Base-by-base conservation (phyloP, 1,140 invertebrate species). In the Tenebrio molitor region DNA sequence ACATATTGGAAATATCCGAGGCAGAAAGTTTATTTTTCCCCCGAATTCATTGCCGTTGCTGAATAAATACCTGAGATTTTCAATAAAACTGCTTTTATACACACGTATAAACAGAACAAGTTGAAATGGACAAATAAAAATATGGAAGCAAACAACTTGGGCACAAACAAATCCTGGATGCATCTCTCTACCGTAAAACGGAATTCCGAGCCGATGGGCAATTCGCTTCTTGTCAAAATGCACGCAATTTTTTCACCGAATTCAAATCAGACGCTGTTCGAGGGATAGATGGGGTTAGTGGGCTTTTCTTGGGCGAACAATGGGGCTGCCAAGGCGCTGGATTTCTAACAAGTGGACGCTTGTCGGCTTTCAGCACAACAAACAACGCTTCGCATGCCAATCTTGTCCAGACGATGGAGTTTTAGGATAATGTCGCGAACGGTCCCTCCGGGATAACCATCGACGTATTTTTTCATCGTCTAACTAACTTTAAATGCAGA, bases 51-150 rank as follows among this genome's bases (percentile, higher is more conserved):
- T 58, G 65, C 41, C 21, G 36, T 50, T 50, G 66, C 44, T 50
- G 41, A 69, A 69, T 69, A 69, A 69, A 50, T 69, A 44, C 44
- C 66, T 44, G 33, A 53, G 41, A 39, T 70, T 70, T n/a, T 62
- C 69, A 70, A 70, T 70, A 70, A 70, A 41, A 58, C 50, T 25
- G 50, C 23, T 29, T 29, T 15, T 29, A 29, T 16, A 58, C 50
- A 62, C 23, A 16, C 44, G n/a, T n/a, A n/a, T n/a, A n/a, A n/a
- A 29, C 44, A 69, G 67, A 62, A 53, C 46, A 58, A 36, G 50
- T 36, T 29, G n/a, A 70, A 70, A 39, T 39, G 50, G 50, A 62
- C 46, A 70, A 70, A 62, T 41, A 70, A 70, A 39, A 70, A 70
- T 62, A 62, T 70, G 17, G 50, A 53, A 62, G 50, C 50, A 70